Base-by-base conservation (phyloP, 1,140 invertebrate genomes). In the Cydia strobilella region DNA sequence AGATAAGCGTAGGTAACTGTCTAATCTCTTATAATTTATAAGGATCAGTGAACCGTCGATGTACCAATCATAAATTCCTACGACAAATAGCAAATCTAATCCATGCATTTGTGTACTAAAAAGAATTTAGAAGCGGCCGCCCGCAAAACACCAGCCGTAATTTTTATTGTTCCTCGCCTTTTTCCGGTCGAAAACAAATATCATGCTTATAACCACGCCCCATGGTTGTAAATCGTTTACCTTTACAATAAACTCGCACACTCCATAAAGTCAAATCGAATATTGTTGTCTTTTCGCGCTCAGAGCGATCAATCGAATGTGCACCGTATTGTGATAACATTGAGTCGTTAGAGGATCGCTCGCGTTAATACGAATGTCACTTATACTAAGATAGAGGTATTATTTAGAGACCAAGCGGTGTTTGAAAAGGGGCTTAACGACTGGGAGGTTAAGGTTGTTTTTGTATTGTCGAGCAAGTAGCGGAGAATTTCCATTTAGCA, bases 161-260 rank as follows among this genome's bases (percentile, higher is more conserved):
- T 86, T 90, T 69, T 90, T 89, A 86, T 87, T 88, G 85, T 88
- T 83, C 84, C 82, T 82, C 85, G 80, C 81, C 20, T 77, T 69
- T 75, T 77, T 65, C 75, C 74, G 69, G 72, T 54, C 74, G 75
- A 84, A 86, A 81, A 83, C 84, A 84, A 89, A 88, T 87, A 80
- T 83, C 83, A 82, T 82, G 83, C 87, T 86, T 90, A 85, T 85
- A 76, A 76, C 81, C 75, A 82, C 80, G 78, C 75, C 59, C 54
- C 79, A 87, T 80, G 84, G 79, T 75, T 83, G 80, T 79, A 85
- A 87, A 86, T 89, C 78, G 82, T 77, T 84, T 77, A 80, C 74
- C 63, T 65, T 66, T 74, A 74, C 62, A 75, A 74, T 72, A 69
- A 79, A 76, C 81, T 73, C 80, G 80, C 82, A 84, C 81, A 82